Base-by-base conservation (phyloP, 2,888 invertebrate genomes). In the Pterostichus niger region DNA sequence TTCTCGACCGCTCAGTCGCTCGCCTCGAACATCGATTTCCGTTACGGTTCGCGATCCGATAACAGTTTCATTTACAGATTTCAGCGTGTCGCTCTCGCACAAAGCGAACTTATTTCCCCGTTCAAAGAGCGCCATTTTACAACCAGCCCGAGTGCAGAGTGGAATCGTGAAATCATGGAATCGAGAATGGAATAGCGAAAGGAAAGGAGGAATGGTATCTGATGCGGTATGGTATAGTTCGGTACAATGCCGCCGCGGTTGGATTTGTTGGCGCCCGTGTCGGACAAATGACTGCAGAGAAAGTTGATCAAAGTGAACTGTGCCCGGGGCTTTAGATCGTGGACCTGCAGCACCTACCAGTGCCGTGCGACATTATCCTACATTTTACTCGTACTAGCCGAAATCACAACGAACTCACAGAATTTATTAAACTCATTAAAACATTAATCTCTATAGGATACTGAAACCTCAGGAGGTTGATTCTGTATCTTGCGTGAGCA, bases 231-330 rank as follows among this genome's bases (percentile, higher is more conserved):
- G 54, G 56, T 59, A 75, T 75, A 52, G 75, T 75, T 77, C 44
- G 77, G 83, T 84, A 84, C 84, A 79, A 84, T 85, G 87, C 88
- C 86, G 86, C 86, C 86, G 87, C 85, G 86, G 86, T 86, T 88
- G 89, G 89, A 90, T 90, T 90, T 90, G 90, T 90, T 89, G 90
- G 89, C 90, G 88, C 89, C 89, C 89, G 88, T 90, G 90, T 90
- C 89, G 90, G 88, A 90, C 90, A 90, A 90, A 90, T 90, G 90
- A 90, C 89, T 89, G 88, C 87, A 87, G 88, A 87, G 88, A 83
- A 83, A 83, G 82, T 82, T 82, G 88, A 89, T 88, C 89, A 89
- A 89, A 89, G 89, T 89, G 89, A 89, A 89, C 87, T 88, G 86
- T 84, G 87, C 87, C 84, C 85, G 86, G 85, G 84, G 85, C 77